These are phyloP conservation scores for Hirtodrosophila confusa DNA, from an alignment of 2,888 invertebrate genomes.

Conservation along the genomic window DNA sequence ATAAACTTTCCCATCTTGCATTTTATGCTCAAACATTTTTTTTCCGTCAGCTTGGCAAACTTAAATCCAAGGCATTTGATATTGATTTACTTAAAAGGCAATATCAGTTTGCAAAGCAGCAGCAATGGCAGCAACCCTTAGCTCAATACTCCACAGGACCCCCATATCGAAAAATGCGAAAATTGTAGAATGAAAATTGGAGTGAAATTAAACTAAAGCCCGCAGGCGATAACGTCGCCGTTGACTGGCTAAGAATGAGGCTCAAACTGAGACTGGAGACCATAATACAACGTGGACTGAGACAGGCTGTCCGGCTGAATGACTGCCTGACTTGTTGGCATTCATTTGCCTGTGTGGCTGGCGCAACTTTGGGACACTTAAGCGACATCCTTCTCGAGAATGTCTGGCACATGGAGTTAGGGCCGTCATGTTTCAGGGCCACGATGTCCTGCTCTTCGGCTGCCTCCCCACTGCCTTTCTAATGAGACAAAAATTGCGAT, in stretches of 20 bases:
- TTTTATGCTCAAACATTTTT: constrained; percentile 23
- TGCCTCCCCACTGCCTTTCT: constrained; percentile 43
- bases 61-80: constrained; percentile 74
- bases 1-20: constrained; percentile 11
- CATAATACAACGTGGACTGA: neutral
- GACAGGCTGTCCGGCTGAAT: constrained; percentile 40
- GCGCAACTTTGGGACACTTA: constrained; percentile 77
- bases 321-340: constrained; percentile 70
- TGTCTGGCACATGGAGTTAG: constrained; percentile 36
- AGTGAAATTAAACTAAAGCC: constrained; percentile 77
- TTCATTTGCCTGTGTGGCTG: constrained; percentile 65
- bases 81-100: constrained; percentile 77
- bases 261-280: neutral
- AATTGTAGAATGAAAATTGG: constrained; percentile 77
- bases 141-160: constrained; percentile 25
- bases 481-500: constrained; percentile 79
- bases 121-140: constrained; percentile 52
- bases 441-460: constrained; percentile 7
- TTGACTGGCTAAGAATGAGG: constrained; percentile 31
- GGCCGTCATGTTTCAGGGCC: constrained; percentile 46
- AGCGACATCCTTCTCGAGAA: constrained; percentile 52
- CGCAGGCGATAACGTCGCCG: constrained; percentile 58
- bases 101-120: constrained; percentile 64
- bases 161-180: constrained; percentile 71
- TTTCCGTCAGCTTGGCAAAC: constrained; percentile 61